phyloP scores from a whole-genome alignment of 1,140 invertebrate genomes.

The Battus philenor region DNA sequence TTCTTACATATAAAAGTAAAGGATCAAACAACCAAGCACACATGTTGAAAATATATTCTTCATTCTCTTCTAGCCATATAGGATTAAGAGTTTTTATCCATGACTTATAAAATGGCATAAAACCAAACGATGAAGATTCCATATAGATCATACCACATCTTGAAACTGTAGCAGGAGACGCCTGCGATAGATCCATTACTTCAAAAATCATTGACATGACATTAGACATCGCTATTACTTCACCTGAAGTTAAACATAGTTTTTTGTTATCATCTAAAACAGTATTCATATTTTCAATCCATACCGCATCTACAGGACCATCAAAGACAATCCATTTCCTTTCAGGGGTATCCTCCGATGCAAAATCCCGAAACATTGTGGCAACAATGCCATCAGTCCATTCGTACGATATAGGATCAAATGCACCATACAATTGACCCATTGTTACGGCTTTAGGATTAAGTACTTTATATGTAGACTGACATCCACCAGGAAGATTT shows the following conservation, averaged over 20 bases:
- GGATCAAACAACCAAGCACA: constrained; percentile 87
- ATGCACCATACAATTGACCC: constrained; percentile 93
- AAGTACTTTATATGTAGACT: constrained; percentile 83
- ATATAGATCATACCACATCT: constrained; percentile 98
- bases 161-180: constrained; percentile 93
- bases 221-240: constrained; percentile 91
- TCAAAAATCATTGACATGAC: constrained; percentile 96
- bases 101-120: constrained; percentile 83
- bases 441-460: constrained; percentile 96
- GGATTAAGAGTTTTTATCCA: constrained; percentile 83
- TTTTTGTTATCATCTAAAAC: constrained; percentile 97
- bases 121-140: constrained; percentile 85
- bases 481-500: constrained; percentile 79
- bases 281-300: constrained; percentile 98
- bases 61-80: constrained; percentile 81
- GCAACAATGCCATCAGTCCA: constrained; percentile 93
- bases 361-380: constrained; percentile 84
- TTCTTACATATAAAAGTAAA: constrained; percentile 80
- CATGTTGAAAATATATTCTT: constrained; percentile 79
- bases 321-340: constrained; percentile 93
- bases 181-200: constrained; percentile 92
- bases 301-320: constrained; percentile 95
- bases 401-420: constrained; percentile 93
- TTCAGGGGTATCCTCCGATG: constrained; percentile 80
- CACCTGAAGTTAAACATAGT: constrained; percentile 89